Conservation (phyloP, 2,113 vertebrate genomes). For the Trichomycterus rosablanca region DNA sequence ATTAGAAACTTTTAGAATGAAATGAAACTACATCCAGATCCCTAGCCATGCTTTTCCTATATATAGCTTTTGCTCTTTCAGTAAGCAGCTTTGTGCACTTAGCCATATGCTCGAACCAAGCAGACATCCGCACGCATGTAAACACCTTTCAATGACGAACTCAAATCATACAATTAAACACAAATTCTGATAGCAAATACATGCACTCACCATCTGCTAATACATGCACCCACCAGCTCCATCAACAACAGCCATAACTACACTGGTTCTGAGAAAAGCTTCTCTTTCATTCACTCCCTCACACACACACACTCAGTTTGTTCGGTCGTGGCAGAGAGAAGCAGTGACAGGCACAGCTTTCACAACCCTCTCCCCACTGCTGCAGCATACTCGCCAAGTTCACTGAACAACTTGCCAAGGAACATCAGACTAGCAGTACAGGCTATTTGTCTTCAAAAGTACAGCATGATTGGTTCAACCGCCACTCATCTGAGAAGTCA, state of each 20-base stretch:
- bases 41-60: not conserved
- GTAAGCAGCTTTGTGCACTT: conserved; percentile 1
- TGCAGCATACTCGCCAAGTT: conserved; percentile 28
- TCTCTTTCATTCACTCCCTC: conserved; percentile 28
- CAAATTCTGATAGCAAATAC: conserved; percentile 10
- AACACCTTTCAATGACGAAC: not conserved
- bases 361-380: conserved; percentile 13
- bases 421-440: no score
- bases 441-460: no score
- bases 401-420: conserved; percentile 21
- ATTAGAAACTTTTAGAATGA: not conserved
- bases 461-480: no score
- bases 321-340: conserved; percentile 43
- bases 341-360: conserved; percentile 48
- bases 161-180: conserved; percentile 21
- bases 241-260: conserved; percentile 53
- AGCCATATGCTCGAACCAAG: not conserved
- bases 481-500: no score
- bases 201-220: not conserved
- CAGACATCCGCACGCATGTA: not conserved
- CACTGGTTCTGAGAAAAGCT: conserved; percentile 34
- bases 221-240: conserved; percentile 43
- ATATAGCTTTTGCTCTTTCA: not conserved
- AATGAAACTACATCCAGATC: not conserved
- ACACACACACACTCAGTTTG: conserved; percentile 24